Conservation (phyloP, 2,797 vertebrate species). For the Hoplostethus mediterraneus region DNA sequence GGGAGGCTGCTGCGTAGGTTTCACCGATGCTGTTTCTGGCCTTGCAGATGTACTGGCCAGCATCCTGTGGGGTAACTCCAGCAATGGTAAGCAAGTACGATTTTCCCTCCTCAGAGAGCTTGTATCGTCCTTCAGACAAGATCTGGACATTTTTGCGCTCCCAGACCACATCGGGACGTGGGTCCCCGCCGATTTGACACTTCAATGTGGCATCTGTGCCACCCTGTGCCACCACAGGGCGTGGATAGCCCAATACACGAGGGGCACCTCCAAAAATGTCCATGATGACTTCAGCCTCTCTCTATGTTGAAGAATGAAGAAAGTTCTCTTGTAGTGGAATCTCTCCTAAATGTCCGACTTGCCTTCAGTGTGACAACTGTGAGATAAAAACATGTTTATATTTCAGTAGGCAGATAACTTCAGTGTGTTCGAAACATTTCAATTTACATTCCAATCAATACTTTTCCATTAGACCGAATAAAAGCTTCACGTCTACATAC, state of each 20-base stretch:
- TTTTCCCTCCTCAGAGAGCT: conserved; percentile 87
- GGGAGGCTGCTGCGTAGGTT: conserved; percentile 90
- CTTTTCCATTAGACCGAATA: too few relatives aligned
- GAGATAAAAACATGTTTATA: conserved; percentile 21
- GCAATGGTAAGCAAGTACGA: conserved; percentile 88
- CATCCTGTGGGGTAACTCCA: conserved; percentile 84
- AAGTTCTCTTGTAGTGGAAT: background rate
- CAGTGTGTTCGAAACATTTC: background rate
- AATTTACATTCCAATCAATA: too few relatives aligned
- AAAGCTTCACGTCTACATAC: too few relatives aligned
- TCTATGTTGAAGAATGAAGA: background rate
- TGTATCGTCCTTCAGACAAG: conserved; percentile 82
- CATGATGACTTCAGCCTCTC: conserved; percentile 66
- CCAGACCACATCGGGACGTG: conserved; percentile 91
- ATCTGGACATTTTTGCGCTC: conserved; percentile 90
- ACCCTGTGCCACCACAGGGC: conserved; percentile 86
- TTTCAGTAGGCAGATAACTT: background rate
- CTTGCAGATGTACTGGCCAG: conserved; percentile 94
- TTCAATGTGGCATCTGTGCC: conserved; percentile 88
- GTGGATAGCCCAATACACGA: conserved; percentile 92
- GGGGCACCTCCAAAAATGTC: conserved; percentile 92
- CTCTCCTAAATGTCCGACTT: conserved; percentile 3
- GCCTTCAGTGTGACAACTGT: conserved; percentile 35
- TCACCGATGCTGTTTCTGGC: conserved; percentile 91
- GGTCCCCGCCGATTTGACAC: conserved; percentile 92